These are phyloP conservation scores for Chiridota heheva DNA, from an alignment of 35 echinoderm and acorn worm species.

Conservation along the genomic window DNA sequence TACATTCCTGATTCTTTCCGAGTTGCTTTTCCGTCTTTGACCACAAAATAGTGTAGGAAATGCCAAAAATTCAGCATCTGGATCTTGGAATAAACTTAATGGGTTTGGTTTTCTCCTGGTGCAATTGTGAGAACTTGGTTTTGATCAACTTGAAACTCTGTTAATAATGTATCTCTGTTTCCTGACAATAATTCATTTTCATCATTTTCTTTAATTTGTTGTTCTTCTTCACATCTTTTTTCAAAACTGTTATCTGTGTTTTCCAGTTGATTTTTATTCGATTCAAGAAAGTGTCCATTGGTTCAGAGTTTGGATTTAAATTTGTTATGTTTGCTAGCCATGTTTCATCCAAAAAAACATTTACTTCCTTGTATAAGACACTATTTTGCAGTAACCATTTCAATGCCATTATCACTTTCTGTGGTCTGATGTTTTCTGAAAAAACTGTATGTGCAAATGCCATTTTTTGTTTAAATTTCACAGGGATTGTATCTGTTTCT, in stretches of 20 bases:
- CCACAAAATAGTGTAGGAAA: slow-evolving; percentile 34
- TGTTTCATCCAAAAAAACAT: neutral
- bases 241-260: no score
- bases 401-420: neutral
- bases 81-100: slow-evolving; percentile 15
- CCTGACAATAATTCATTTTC: neutral
- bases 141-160: neutral
- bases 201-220: slow-evolving; percentile 14
- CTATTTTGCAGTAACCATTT: neutral
- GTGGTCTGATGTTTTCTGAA: neutral
- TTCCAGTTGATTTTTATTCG: neutral
- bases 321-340: neutral
- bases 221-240: no score
- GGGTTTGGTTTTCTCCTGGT: slow-evolving; percentile 15
- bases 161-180: neutral
- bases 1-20: neutral
- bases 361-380: neutral
- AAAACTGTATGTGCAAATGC: neutral
- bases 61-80: slow-evolving; percentile 12
- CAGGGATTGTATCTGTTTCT: no score
- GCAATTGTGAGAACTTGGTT: slow-evolving; percentile 4
- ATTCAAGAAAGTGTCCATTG: neutral
- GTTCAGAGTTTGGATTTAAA: neutral
- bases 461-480: no score
- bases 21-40: neutral